phyloP scores from a whole-genome alignment of 2,888 invertebrate genomes.

The Cyclophora punctaria region DNA sequence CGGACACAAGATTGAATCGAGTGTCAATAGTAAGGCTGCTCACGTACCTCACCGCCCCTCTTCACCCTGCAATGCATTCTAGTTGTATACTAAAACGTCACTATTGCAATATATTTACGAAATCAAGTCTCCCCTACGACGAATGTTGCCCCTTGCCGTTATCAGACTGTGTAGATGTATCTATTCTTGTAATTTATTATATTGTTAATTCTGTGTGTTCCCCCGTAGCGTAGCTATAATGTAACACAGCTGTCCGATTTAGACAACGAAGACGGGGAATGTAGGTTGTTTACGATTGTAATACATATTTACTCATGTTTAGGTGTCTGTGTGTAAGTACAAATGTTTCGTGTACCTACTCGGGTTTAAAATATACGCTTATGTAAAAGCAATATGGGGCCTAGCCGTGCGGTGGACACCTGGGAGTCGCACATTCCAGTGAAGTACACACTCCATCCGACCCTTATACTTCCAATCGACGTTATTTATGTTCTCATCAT shows the following conservation, averaged over 20 bases:
- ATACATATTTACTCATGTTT: constrained; percentile 54
- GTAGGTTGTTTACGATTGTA: constrained; percentile 56
- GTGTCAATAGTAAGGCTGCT: neutral
- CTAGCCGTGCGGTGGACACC: constrained; percentile 42
- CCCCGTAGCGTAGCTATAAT: constrained; percentile 47
- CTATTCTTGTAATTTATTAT: constrained; percentile 44
- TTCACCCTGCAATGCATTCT: constrained; percentile 8
- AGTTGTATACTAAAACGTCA: constrained; percentile 24
- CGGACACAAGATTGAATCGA: no score
- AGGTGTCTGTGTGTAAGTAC: constrained; percentile 65
- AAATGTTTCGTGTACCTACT: constrained; percentile 60
- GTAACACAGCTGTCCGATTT: constrained; percentile 58
- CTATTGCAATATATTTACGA: constrained; percentile 6
- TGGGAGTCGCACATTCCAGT: constrained; percentile 60
- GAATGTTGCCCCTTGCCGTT: constrained; percentile 47
- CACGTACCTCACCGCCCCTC: neutral
- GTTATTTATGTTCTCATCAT: constrained; percentile 5
- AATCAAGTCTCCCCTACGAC: constrained; percentile 26
- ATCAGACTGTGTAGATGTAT: constrained; percentile 62
- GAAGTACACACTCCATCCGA: constrained; percentile 19
- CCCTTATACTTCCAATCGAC: constrained; percentile 13
- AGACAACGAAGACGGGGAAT: constrained; percentile 67
- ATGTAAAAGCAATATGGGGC: constrained; percentile 25
- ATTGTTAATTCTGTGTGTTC: constrained; percentile 35
- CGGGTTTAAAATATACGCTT: constrained; percentile 26